These are phyloP conservation scores for Drusus annulatus DNA, from an alignment of 1,140 invertebrate species.

Conservation along the genomic window DNA sequence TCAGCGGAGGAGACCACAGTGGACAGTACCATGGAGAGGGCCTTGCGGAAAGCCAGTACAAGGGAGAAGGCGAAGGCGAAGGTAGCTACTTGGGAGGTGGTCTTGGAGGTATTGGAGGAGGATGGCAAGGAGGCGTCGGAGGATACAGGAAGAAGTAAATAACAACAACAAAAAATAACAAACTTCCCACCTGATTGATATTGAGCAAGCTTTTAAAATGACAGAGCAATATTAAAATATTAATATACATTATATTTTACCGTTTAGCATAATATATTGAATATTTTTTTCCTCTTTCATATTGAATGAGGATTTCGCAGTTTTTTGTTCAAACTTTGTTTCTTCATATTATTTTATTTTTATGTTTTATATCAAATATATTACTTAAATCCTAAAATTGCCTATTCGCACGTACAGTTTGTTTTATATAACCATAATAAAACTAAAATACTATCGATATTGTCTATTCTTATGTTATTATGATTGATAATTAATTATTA, in stretches of 20 bases:
- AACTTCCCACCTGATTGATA: slow-evolving; percentile 14
- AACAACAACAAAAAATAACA: neutral
- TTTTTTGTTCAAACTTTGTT: neutral
- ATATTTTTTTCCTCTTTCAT: neutral
- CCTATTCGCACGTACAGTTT: too few relatives aligned
- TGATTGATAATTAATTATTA: too few relatives aligned
- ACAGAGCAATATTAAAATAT: neutral
- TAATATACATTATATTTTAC: neutral
- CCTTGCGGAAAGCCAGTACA: slow-evolving; percentile 47
- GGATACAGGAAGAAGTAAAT: neutral
- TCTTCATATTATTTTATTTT: neutral
- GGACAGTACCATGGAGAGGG: slow-evolving; percentile 41
- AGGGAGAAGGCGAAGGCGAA: slow-evolving; percentile 49
- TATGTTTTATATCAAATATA: neutral
- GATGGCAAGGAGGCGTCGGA: neutral
- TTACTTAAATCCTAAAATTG: neutral
- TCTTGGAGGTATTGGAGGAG: neutral
- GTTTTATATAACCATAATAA: too few relatives aligned
- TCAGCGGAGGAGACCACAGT: slow-evolving; percentile 30
- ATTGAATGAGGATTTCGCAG: neutral
- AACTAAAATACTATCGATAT: too few relatives aligned
- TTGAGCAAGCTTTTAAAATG: neutral
- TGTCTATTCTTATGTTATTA: too few relatives aligned
- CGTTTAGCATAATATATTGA: too few relatives aligned
- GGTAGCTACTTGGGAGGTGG: slow-evolving; percentile 43